Conservation (phyloP, 2,888 invertebrate genomes). For the Xestia sexstrigata region DNA sequence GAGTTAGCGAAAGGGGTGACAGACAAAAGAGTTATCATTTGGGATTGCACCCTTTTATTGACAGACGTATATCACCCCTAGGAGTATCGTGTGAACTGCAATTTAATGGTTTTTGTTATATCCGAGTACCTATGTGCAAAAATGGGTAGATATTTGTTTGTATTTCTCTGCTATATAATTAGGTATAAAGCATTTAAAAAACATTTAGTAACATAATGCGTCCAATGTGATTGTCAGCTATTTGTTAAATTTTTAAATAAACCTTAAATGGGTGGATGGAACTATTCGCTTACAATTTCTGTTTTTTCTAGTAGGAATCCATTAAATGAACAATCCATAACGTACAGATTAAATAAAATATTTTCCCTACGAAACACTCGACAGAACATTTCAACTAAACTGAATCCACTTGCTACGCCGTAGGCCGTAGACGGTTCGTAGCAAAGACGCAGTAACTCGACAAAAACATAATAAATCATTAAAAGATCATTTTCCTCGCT, state of each 20-base stretch:
- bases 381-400: neutral
- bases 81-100: constrained; percentile 68
- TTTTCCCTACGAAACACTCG: neutral
- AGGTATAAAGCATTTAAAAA: neutral
- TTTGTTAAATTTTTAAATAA: neutral
- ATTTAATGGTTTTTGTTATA: constrained; percentile 5
- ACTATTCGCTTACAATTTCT: neutral
- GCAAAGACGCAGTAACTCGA: constrained; percentile 18
- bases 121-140: neutral
- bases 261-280: neutral
- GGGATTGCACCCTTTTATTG: constrained; percentile 73
- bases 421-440: constrained; percentile 33
- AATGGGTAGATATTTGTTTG: neutral
- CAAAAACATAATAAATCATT: constrained; percentile 38
- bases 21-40: constrained; percentile 72
- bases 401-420: constrained; percentile 41
- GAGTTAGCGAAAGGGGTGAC: constrained; percentile 75
- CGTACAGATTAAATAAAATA: neutral
- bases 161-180: neutral
- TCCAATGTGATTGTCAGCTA: neutral
- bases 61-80: constrained; percentile 48
- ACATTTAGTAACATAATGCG: neutral
- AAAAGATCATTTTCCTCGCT: constrained; percentile 51
- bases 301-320: no score
- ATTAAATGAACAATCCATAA: neutral